Evolutionary conservation across 2,888 invertebrate species (phyloP).

Genomic region (Patella pellucida): DNA sequence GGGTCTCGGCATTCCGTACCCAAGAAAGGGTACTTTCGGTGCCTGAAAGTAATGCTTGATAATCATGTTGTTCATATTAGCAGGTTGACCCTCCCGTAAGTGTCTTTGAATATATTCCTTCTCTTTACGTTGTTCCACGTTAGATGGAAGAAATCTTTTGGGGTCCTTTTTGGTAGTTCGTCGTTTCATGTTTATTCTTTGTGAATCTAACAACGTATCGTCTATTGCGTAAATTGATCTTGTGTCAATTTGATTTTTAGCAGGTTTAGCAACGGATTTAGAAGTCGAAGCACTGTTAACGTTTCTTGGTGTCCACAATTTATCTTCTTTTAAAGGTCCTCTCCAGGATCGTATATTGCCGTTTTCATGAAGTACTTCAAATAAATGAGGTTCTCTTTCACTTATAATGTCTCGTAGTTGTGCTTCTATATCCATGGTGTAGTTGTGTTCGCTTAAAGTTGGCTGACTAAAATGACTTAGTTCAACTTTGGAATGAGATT

Average conservation of each 20-base stretch:
- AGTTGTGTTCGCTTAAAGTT: too few species aligned
- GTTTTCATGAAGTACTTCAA: conserved; percentile 4
- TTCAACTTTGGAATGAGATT: too few species aligned
- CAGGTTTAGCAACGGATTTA: too few species aligned
- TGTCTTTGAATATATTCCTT: conserved; percentile 49
- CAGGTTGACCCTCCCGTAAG: conserved; percentile 40
- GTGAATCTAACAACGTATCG: conserved; percentile 43
- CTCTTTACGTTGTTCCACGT: conserved; percentile 48
- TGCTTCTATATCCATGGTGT: conserved; percentile 1
- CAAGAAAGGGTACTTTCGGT: conserved; percentile 30
- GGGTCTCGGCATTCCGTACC: conserved; percentile 55
- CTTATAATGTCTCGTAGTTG: conserved; percentile 3
- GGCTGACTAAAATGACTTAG: too few species aligned
- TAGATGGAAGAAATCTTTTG: conserved; percentile 28
- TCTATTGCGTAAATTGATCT: conserved; percentile 51
- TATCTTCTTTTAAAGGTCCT: conserved; percentile 7
- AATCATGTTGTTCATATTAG: conserved; percentile 49
- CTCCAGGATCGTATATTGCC: background rate
- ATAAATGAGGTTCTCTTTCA: conserved; percentile 4
- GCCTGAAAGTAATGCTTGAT: conserved; percentile 46
- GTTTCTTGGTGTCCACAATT: conserved; percentile 5
- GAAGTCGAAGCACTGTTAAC: background rate
- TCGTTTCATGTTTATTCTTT: conserved; percentile 39
- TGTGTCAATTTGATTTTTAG: too few species aligned
- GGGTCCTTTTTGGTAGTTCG: conserved; percentile 16